Base-by-base conservation (phyloP, 1,140 invertebrate species). In the Ostrea edulis region DNA sequence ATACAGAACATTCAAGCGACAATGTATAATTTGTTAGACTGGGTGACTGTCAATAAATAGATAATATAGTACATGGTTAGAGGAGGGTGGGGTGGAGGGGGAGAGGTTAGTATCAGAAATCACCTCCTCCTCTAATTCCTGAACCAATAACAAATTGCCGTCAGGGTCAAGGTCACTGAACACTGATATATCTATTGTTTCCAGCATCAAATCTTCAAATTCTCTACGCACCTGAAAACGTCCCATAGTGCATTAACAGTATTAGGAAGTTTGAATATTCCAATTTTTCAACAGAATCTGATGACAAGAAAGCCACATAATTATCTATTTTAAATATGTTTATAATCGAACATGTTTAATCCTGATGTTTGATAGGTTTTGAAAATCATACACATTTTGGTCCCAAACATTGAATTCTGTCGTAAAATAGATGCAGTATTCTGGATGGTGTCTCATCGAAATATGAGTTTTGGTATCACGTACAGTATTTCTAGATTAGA, bases 141-240 rank as follows among this genome's bases (percentile, higher is more conserved):
- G 53, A 44, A 85, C 83, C 51, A 85, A 54, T 44, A 85, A 85
- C n/a, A 62, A 35, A 85, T 85, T 85, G 83, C 51, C 22, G 25
- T 85, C 44, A 35, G 22, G 68, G 22, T 77, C 82, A 54, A 58
- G 58, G 53, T 62, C 83, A 62, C 20, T 25, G 25, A 85, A 85
- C 53, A 85, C 29, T 22, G 25, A 35, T 52, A 55, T 54, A 62
- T 85, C 83, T 62, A 85, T 85, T 52, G 25, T 85, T 35, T 85
- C 83, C 54, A n/a, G 8, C 54, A 82, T 87, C 25, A 58, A 82
- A 25, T 82, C 71, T 83, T 58, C 71, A 81, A 88, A 77, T 25
- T 84, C 62, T 29, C 62, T 52, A 25, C 51, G 53, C 29, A 88
- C 58, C 83, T 87, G 84, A 87, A 89, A 82, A 58, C 8, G 65